Percentiles rank a stretch among this genome's conserved stretches.
Evolutionary conservation across 1,140 invertebrate genomes (phyloP).

Genomic region (Lordiphosa mommai): DNA sequence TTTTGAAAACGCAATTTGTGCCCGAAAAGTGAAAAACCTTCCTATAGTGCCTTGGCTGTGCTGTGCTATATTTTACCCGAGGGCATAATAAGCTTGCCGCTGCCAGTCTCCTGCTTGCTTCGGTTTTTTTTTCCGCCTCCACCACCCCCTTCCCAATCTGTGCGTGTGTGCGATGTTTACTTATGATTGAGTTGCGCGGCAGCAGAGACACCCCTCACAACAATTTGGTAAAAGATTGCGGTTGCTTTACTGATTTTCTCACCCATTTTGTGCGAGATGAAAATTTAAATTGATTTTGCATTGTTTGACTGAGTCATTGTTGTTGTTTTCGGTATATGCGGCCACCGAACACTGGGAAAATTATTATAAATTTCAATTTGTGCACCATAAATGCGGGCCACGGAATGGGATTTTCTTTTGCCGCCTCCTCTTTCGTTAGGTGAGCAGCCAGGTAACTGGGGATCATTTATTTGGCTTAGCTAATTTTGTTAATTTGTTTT

Average conservation of each 20-base stretch:
- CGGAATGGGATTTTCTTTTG: constrained; percentile 1
- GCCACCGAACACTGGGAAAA: constrained; percentile 20
- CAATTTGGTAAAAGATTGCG: constrained; percentile 76
- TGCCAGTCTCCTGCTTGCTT: constrained; percentile 14
- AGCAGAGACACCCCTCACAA: constrained; percentile 45
- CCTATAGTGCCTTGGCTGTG: constrained; percentile 4
- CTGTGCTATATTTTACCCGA: constrained; percentile 67
- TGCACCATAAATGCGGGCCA: constrained; percentile 23
- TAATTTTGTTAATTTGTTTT: too few relatives aligned
- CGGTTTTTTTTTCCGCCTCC: constrained; percentile 13
- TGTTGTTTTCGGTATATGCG: constrained; percentile 34
- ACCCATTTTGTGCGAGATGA: constrained; percentile 69
- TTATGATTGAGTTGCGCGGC: constrained; percentile 73
- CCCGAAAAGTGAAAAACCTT: not conserved
- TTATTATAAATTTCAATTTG: constrained; percentile 66
- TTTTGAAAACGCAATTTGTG: too few relatives aligned
- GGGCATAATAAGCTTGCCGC: constrained; percentile 70
- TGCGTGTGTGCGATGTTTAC: constrained; percentile 65
- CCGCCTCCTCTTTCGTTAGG: not conserved
- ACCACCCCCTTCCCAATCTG: constrained; percentile 4
- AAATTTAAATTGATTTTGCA: constrained; percentile 77
- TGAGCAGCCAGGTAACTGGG: not conserved
- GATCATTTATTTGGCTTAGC: not conserved
- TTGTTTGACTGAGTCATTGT: constrained; percentile 70
- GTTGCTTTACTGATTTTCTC: constrained; percentile 76